phyloP scores from a whole-genome alignment of 1,140 invertebrate species.

The Carcinoscorpius rotundicauda region DNA sequence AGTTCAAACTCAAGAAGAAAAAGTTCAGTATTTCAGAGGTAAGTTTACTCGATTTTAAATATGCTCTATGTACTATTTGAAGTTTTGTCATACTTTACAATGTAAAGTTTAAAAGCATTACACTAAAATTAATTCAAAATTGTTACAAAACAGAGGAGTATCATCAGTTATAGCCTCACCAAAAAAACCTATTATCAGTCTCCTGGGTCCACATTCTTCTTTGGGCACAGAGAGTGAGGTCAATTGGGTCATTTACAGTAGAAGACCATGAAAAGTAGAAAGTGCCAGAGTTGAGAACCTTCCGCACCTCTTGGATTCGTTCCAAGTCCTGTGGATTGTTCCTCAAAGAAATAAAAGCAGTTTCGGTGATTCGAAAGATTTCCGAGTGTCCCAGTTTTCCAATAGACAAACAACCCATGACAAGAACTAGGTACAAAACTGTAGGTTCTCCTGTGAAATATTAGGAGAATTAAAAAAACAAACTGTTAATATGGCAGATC shows the following conservation, averaged over 20 bases:
- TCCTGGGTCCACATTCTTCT: constrained; percentile 56
- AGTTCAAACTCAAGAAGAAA: too few relatives aligned
- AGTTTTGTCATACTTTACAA: too few relatives aligned
- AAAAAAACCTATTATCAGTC: constrained; percentile 93
- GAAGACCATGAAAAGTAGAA: constrained; percentile 85
- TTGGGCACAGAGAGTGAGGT: constrained; percentile 88
- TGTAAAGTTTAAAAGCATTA: too few relatives aligned
- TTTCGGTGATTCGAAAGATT: constrained; percentile 86
- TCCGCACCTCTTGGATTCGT: constrained; percentile 58
- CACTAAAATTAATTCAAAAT: too few relatives aligned
- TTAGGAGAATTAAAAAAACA: too few relatives aligned
- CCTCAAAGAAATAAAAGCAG: constrained; percentile 72
- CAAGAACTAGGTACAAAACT: constrained; percentile 72
- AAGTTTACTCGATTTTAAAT: too few relatives aligned
- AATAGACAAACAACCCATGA: constrained; percentile 88
- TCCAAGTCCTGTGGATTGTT: constrained; percentile 62
- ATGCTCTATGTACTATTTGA: too few relatives aligned
- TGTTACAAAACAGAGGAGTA: neutral
- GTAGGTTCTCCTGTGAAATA: constrained; percentile 52
- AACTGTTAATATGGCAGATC: too few relatives aligned
- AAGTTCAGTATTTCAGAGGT: too few relatives aligned
- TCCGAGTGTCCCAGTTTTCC: constrained; percentile 88
- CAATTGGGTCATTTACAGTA: constrained; percentile 39
- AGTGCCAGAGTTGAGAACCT: constrained; percentile 81
- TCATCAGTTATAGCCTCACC: constrained; percentile 33